Evolutionary conservation across 1,140 invertebrate genomes (phyloP).

Genomic region (Chlorops oryzae): DNA sequence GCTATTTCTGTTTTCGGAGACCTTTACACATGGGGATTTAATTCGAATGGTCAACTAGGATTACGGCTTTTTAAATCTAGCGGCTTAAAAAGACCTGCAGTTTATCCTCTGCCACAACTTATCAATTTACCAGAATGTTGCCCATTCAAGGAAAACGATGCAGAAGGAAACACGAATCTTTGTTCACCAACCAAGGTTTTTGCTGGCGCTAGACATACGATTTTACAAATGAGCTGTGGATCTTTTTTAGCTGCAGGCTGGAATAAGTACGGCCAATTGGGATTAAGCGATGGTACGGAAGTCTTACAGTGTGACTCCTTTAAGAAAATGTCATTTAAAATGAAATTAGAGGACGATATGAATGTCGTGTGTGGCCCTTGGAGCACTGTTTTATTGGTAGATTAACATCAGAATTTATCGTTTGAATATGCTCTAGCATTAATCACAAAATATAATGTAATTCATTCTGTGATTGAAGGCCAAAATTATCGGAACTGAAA

Average conservation of each 20-base stretch:
- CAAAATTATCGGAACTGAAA: too few species aligned
- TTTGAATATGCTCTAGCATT: neutral
- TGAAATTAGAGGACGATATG: neutral
- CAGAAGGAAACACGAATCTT: slow-evolving; percentile 24
- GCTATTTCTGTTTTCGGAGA: slow-evolving; percentile 70
- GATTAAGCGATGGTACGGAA: slow-evolving; percentile 35
- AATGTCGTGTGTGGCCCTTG: slow-evolving; percentile 34
- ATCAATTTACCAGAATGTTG: slow-evolving; percentile 36
- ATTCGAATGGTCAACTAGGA: slow-evolving; percentile 79
- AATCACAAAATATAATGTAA: too few species aligned
- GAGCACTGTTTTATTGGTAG: slow-evolving; percentile 22
- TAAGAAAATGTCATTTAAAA: slow-evolving; percentile 7
- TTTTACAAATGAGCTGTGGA: slow-evolving; percentile 56
- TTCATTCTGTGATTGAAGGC: too few species aligned
- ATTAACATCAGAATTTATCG: slow-evolving; percentile 3
- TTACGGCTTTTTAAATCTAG: slow-evolving; percentile 47
- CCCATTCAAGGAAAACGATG: slow-evolving; percentile 47
- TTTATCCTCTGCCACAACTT: slow-evolving; percentile 38
- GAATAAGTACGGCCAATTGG: slow-evolving; percentile 70
- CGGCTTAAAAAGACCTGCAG: slow-evolving; percentile 28
- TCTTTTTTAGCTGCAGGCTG: slow-evolving; percentile 64
- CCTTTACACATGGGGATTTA: slow-evolving; percentile 89
- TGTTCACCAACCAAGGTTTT: slow-evolving; percentile 54
- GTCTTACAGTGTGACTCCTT: slow-evolving; percentile 27
- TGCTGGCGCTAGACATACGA: slow-evolving; percentile 63